Percentiles rank a stretch among this genome's conserved stretches.
Evolutionary conservation across 2,113 vertebrate genomes (phyloP).

Genomic region (Herpetotheres cachinnans): DNA sequence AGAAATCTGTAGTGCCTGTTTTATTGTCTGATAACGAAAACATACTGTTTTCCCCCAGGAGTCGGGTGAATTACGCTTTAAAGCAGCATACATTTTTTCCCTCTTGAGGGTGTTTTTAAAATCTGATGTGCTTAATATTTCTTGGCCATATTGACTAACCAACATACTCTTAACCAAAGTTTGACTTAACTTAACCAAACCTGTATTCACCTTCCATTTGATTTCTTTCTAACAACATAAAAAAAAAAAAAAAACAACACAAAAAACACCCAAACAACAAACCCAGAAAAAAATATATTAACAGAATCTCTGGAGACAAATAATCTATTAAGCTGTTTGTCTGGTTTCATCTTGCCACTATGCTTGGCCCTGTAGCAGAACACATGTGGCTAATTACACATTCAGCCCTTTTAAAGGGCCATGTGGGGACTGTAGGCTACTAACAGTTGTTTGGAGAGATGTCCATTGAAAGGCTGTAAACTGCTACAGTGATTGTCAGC

Average conservation of each 20-base stretch:
- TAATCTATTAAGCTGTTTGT: not conserved
- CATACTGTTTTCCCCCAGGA: not conserved
- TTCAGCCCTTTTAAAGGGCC: not conserved
- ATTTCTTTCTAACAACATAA: not conserved
- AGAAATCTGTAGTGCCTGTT: not conserved
- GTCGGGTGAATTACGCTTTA: not conserved
- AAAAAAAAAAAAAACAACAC: too few relatives aligned
- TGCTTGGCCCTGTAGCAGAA: not conserved
- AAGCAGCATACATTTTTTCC: not conserved
- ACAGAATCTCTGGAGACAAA: too few relatives aligned
- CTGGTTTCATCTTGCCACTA: not conserved
- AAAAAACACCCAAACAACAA: too few relatives aligned
- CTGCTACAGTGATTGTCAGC: not conserved
- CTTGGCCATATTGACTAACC: not conserved
- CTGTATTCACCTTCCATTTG: not conserved
- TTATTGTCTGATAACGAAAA: not conserved
- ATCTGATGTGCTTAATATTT: not conserved
- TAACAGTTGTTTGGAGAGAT: not conserved
- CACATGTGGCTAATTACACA: rapidly evolving
- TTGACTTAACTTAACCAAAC: too few relatives aligned
- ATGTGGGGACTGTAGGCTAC: not conserved
- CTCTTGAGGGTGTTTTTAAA: not conserved
- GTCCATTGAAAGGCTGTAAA: not conserved
- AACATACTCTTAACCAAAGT: not conserved
- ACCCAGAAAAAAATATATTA: too few relatives aligned